These are phyloP conservation scores for Pammene fasciana DNA, from an alignment of 2,888 invertebrate species.

Conservation along the genomic window DNA sequence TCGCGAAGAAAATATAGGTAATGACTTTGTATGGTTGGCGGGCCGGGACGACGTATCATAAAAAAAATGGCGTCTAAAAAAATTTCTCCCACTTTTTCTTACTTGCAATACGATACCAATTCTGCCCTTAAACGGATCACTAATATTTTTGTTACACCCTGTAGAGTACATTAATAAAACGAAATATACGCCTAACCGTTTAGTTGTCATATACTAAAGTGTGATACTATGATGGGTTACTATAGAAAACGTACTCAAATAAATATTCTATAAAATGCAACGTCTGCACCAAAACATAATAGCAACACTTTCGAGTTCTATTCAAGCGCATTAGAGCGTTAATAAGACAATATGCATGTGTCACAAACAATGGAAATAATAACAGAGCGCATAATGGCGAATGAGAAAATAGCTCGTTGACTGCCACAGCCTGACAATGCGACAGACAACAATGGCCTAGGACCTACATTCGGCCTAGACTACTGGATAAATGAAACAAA, in stretches of 20 bases:
- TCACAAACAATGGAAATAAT: constrained; percentile 76
- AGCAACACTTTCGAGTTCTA: constrained; percentile 39
- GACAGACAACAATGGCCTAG: constrained; percentile 70
- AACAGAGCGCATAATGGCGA: constrained; percentile 71
- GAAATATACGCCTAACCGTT: too few species aligned
- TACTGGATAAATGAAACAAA: constrained; percentile 65
- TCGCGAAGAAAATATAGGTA: too few species aligned
- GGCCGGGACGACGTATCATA: too few species aligned
- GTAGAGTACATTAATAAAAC: too few species aligned
- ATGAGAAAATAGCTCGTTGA: constrained; percentile 79
- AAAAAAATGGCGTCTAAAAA: too few species aligned
- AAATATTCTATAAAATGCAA: constrained; percentile 8
- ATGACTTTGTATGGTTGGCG: too few species aligned
- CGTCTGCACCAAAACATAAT: constrained; percentile 15
- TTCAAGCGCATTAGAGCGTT: constrained; percentile 52
- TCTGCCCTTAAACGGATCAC: too few species aligned
- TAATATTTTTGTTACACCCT: too few species aligned
- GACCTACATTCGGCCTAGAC: constrained; percentile 72
- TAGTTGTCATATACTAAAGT: too few species aligned
- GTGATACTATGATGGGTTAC: too few species aligned
- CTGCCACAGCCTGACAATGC: constrained; percentile 73
- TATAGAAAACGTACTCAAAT: background rate
- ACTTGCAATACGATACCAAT: too few species aligned
- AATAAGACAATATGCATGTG: constrained; percentile 65
- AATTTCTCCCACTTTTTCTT: too few species aligned